Evolutionary conservation across 2,797 vertebrate species (phyloP).

Genomic region (Micropoecilia bifurca): DNA sequence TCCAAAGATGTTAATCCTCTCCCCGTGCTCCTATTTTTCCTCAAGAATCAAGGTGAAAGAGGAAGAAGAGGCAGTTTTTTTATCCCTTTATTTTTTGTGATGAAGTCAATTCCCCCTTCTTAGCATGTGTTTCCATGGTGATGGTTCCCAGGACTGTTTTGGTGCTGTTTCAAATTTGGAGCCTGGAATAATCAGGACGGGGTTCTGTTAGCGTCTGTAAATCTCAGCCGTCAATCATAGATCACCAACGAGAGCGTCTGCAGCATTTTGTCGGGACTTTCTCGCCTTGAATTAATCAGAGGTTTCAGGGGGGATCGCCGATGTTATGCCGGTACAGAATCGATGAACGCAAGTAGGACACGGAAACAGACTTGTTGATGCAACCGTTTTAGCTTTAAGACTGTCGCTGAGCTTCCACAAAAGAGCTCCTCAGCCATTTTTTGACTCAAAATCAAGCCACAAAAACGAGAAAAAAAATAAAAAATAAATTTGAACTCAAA

Average conservation of each 20-base stretch:
- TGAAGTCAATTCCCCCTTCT: slow-evolving; percentile 51
- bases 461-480: slow-evolving; percentile 1
- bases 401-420: slow-evolving; percentile 64
- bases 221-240: slow-evolving; percentile 70
- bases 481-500: slow-evolving; percentile 38
- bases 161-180: slow-evolving; percentile 47
- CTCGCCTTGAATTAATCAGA: slow-evolving; percentile 75
- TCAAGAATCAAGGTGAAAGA: slow-evolving; percentile 74
- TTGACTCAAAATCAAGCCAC: slow-evolving; percentile 63
- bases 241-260: slow-evolving; percentile 52
- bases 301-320: slow-evolving; percentile 60
- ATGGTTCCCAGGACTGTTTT: slow-evolving; percentile 63
- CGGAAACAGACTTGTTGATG: slow-evolving; percentile 58
- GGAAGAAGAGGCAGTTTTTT: slow-evolving; percentile 51
- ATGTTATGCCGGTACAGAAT: slow-evolving; percentile 67
- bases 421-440: slow-evolving; percentile 70
- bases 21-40: slow-evolving; percentile 56
- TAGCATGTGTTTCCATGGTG: slow-evolving; percentile 73
- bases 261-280: slow-evolving; percentile 47
- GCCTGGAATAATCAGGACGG: slow-evolving; percentile 65
- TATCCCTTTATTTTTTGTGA: slow-evolving; percentile 22
- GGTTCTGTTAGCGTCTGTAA: slow-evolving; percentile 54
- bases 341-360: slow-evolving; percentile 63
- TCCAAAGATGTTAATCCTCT: slow-evolving; percentile 60
- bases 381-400: slow-evolving; percentile 68